These are phyloP conservation scores for Trachelus troglodyta DNA, from an alignment of 2,888 invertebrate species.

Conservation along the genomic window DNA sequence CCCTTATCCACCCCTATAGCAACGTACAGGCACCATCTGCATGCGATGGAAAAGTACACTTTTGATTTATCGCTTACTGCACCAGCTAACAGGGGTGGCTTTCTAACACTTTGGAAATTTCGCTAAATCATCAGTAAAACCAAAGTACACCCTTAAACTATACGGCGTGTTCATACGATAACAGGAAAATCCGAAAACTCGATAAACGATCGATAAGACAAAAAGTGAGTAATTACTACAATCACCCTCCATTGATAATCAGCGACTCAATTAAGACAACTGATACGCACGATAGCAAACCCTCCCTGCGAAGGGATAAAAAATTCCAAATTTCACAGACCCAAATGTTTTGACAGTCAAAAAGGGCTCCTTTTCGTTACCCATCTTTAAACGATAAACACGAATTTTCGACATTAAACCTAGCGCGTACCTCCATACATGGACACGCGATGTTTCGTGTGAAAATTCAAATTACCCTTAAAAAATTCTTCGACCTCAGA, in stretches of 20 bases:
- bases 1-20: background rate
- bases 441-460: background rate
- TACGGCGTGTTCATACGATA: background rate
- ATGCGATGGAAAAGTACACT: conserved; percentile 29
- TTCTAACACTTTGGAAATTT: background rate
- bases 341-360: no score
- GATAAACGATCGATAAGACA: background rate
- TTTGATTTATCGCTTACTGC: conserved; percentile 60
- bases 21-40: conserved; percentile 16
- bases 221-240: background rate
- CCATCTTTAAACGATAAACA: background rate
- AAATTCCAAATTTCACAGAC: no score
- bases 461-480: background rate
- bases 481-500: background rate
- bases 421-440: background rate
- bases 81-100: background rate
- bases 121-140: background rate
- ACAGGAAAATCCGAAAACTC: background rate
- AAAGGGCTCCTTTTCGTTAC: no score
- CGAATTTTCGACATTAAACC: background rate
- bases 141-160: background rate
- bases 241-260: background rate
- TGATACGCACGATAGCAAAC: background rate
- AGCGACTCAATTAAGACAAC: background rate
- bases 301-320: background rate